A percentile compares a stretch with the other conserved stretches of the same genome.
These are phyloP conservation scores for Dasysyrphus tricinctus DNA, from an alignment of 2,888 invertebrate species.

Conservation along the genomic window DNA sequence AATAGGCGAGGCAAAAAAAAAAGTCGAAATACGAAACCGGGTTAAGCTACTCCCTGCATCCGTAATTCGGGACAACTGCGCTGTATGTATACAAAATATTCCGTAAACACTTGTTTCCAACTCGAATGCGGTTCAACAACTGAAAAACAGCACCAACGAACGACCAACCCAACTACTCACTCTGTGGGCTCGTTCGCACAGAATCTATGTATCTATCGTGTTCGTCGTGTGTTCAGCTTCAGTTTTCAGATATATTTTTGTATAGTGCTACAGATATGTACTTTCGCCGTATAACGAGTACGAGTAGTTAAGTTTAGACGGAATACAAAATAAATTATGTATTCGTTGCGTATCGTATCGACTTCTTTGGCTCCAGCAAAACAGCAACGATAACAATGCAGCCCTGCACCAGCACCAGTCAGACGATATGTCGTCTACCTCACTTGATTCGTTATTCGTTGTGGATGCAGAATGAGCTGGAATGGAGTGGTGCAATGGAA, in stretches of 20 bases:
- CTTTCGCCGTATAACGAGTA: slow-evolving; percentile 29
- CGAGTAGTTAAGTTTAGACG: slow-evolving; percentile 25
- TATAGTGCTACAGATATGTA: slow-evolving; percentile 16
- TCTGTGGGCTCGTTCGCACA: slow-evolving; percentile 34
- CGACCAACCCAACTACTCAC: background rate
- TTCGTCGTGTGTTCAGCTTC: background rate
- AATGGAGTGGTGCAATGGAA: slow-evolving; percentile 62
- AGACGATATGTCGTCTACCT: slow-evolving; percentile 63
- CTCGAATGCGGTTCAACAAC: slow-evolving; percentile 70
- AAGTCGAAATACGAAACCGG: slow-evolving; percentile 29
- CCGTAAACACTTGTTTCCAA: slow-evolving; percentile 49
- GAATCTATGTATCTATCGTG: slow-evolving; percentile 48
- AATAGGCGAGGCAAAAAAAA: background rate
- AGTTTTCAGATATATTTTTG: background rate
- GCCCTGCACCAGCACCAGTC: slow-evolving; percentile 4
- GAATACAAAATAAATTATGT: slow-evolving; percentile 8
- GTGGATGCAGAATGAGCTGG: slow-evolving; percentile 39
- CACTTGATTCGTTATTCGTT: slow-evolving; percentile 29
- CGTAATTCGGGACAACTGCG: slow-evolving; percentile 1
- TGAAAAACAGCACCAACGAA: slow-evolving; percentile 65
- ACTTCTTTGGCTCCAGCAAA: background rate
- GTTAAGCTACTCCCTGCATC: slow-evolving; percentile 12
- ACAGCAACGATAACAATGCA: background rate
- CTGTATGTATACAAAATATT: background rate
- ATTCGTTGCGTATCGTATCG: slow-evolving; percentile 38